Percentiles rank a stretch among this genome's conserved stretches.
These are phyloP conservation scores for Neomorphus geoffroyi DNA, from an alignment of 2,797 vertebrate species.

Conservation along the genomic window DNA sequence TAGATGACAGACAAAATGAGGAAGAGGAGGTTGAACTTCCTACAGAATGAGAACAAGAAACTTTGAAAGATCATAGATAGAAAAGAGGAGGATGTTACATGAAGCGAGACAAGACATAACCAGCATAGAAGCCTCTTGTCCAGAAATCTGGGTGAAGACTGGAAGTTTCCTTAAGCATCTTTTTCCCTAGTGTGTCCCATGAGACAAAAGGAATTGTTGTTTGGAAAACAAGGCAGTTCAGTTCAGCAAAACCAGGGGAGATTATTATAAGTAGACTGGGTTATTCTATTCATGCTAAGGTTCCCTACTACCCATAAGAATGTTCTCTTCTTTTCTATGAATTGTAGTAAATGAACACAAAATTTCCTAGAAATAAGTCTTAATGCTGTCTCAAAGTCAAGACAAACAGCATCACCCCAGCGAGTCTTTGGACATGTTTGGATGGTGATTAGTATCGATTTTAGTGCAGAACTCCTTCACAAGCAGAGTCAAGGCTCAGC, in stretches of 20 bases:
- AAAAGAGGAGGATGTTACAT: not conserved
- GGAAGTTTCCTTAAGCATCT: not conserved
- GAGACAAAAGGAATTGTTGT: not conserved
- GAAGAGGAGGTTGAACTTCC: not conserved
- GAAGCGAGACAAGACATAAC: not conserved
- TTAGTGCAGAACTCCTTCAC: not conserved
- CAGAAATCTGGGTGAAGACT: not conserved
- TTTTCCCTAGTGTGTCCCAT: not conserved
- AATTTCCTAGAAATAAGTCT: slow-evolving; percentile 3
- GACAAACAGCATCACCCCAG: not conserved
- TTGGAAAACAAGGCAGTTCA: not conserved
- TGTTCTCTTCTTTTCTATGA: not conserved
- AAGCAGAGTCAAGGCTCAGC: not conserved
- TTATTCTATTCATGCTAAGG: not conserved
- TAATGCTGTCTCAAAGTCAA: not conserved
- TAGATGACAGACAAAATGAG: not conserved
- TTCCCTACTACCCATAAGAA: not conserved
- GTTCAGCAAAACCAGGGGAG: not conserved
- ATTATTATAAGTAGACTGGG: not conserved
- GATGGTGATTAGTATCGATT: not conserved
- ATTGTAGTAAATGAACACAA: not conserved
- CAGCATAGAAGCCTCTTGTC: not conserved
- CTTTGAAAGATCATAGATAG: not conserved
- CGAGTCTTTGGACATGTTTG: not conserved
- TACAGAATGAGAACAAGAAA: not conserved